Evolutionary conservation across 2,113 vertebrate species (phyloP), one percentile per base, ranked within the genome.

Genomic region (Eublepharis macularius): DNA sequence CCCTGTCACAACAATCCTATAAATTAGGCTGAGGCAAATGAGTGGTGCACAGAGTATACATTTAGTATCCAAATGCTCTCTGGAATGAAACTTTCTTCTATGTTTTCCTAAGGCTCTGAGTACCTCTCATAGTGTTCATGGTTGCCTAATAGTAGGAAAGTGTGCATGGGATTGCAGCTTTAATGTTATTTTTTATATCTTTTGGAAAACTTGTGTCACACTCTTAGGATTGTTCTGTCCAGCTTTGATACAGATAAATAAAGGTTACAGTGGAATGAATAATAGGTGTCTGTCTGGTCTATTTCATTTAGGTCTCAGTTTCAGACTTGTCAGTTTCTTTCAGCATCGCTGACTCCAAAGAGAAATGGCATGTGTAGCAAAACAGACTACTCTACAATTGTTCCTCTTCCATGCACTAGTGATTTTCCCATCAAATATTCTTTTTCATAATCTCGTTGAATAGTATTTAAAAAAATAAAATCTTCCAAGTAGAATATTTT

Each of bases 211-310:
- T 83, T 69, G 29, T 82, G 70, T 78, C 65, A 78, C 57, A 85
- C 75, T 3, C 49, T 80, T 88, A 82, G 68, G 9, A 36, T 57
- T 80, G 4, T 43, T 72, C 79, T 60, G 82, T 14, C 49, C 70
- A 63, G 54, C 9, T 84, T 88, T 85, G 60, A 88, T 72, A 82
- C 72, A 90, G 90, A 87, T 79, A 76, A 87, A 41, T 76, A 80
- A 32, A 57, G 41, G 66, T 83, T 73, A 49, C 26, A 76, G n/a
- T 81, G 70, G 51, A 86, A 86, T 41, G 72, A 88, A 84, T 41
- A 11, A 84, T 57, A 13, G 86, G 41, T 84, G 32, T 73, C 47
- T 86, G 14, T 65, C 36, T 69, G 73, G 51, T 24, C 43, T 78
- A 21, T 78, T 60, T 84, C 65, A 77, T 34, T 82, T 85, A 82